Evolutionary conservation across 2,113 vertebrate species (phyloP), one percentile per base, ranked within the genome.

Genomic region (Sorex araneus): DNA sequence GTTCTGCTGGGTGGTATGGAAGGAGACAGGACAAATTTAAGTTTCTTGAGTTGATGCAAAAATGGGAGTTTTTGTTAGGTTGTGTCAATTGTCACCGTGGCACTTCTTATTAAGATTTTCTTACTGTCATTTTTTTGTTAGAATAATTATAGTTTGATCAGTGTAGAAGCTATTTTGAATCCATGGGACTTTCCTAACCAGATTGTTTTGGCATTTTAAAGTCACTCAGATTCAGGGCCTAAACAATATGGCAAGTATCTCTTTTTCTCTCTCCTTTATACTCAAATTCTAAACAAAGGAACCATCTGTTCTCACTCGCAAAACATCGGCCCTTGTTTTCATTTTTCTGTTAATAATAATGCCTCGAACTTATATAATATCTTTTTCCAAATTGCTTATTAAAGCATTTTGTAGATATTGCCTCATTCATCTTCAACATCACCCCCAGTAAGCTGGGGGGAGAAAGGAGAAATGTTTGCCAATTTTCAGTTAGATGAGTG

Each of bases 141-240:
- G 57, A 95, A 95, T 97, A 96, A 97, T 97, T 97, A 96, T 75
- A 96, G 94, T 95, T 94, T 95, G 91, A 96, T 96, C 93, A 87
- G 70, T 67, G 89, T 71, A 90, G 77, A 81, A 96, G 94, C 95
- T 97, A 96, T 96, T 97, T 95, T 96, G 94, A 96, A 97, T 95
- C 94, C 84, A 94, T 89, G 91, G 96, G 94, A 94, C 94, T 97
- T 96, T 95, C 92, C 94, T 94, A 82, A 96, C 84, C 89, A 95
- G 94, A 95, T 93, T 95, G 93, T 95, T 95, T 96, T 94, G 96
- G 94, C 95, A 95, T 95, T 91, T 95, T 96, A 92, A 94, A 96
- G 94, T 94, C 93, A 92, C 70, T 96, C 94, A 94, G 76, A 94
- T 88, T 89, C 85, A 57, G 36, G 93, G 87, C 78, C 95, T 95